Evolutionary conservation across 2,888 invertebrate genomes (phyloP).

Genomic region (Diarsia brunnea): DNA sequence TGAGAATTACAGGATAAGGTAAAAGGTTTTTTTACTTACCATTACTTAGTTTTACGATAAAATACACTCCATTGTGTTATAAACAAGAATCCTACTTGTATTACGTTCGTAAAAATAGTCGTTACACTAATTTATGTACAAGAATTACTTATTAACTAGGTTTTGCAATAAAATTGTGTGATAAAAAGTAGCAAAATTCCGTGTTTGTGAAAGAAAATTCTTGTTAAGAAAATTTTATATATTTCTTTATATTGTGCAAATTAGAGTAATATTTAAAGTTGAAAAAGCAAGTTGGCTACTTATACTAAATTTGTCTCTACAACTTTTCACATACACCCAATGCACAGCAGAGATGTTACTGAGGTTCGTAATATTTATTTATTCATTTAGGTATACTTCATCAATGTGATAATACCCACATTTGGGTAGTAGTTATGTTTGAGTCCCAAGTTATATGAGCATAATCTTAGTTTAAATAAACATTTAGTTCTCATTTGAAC

Average conservation of each 20-base stretch:
- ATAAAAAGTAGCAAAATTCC: conserved; percentile 27
- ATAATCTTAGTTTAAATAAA: neutral
- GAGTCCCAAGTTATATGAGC: neutral
- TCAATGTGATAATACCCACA: too few species aligned
- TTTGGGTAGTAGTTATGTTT: neutral
- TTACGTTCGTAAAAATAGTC: conserved; percentile 55
- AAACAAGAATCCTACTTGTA: conserved; percentile 58
- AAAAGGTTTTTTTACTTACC: conserved; percentile 73
- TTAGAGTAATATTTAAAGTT: neutral
- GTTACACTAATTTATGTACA: conserved; percentile 55
- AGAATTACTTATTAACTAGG: conserved; percentile 20
- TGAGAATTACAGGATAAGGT: conserved; percentile 71
- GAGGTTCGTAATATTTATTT: too few species aligned
- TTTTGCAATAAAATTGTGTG: conserved; percentile 34
- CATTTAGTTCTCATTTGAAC: neutral
- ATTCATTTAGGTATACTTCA: too few species aligned
- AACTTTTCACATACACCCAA: too few species aligned
- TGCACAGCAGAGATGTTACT: too few species aligned
- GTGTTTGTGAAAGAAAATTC: conserved; percentile 31
- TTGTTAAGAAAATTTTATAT: neutral
- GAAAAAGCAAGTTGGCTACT: too few species aligned
- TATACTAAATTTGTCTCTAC: too few species aligned
- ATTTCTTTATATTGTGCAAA: neutral
- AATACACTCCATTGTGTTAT: conserved; percentile 55
- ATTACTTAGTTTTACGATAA: conserved; percentile 73